Percentiles rank a stretch among this genome's conserved stretches.
Conservation (phyloP, 2,888 invertebrate genomes). For the Drosophila mercatorum region DNA sequence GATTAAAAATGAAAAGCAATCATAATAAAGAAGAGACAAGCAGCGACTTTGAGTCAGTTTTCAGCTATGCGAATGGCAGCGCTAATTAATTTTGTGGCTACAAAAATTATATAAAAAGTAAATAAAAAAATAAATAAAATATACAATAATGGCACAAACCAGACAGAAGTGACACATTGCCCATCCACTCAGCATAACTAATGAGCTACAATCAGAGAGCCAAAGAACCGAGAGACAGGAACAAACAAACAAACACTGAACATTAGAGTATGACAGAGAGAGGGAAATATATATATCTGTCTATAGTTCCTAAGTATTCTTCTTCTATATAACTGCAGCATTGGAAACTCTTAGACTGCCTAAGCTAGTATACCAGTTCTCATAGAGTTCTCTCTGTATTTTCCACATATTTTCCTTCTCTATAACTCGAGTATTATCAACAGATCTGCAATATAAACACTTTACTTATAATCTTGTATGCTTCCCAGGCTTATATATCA, state of each 20-base stretch:
- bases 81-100: slow-evolving; percentile 70
- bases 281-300: background rate
- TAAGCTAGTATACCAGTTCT: background rate
- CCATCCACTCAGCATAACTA: slow-evolving; percentile 63
- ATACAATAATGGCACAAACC: slow-evolving; percentile 58
- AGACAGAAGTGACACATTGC: slow-evolving; percentile 66
- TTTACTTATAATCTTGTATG: background rate
- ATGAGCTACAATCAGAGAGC: slow-evolving; percentile 38
- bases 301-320: background rate
- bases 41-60: slow-evolving; percentile 38
- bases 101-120: slow-evolving; percentile 63
- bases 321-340: background rate
- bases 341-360: background rate
- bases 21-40: slow-evolving; percentile 26
- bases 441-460: background rate
- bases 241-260: background rate
- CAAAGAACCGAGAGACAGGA: background rate
- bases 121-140: slow-evolving; percentile 70
- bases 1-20: slow-evolving; percentile 15
- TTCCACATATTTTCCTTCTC: too few relatives aligned
- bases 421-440: too few relatives aligned
- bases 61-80: slow-evolving; percentile 59
- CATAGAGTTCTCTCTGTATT: too few relatives aligned
- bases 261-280: background rate
- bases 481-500: background rate